These are phyloP conservation scores for Urosaurus nigricauda DNA, from an alignment of 2,797 vertebrate species.

Conservation along the genomic window DNA sequence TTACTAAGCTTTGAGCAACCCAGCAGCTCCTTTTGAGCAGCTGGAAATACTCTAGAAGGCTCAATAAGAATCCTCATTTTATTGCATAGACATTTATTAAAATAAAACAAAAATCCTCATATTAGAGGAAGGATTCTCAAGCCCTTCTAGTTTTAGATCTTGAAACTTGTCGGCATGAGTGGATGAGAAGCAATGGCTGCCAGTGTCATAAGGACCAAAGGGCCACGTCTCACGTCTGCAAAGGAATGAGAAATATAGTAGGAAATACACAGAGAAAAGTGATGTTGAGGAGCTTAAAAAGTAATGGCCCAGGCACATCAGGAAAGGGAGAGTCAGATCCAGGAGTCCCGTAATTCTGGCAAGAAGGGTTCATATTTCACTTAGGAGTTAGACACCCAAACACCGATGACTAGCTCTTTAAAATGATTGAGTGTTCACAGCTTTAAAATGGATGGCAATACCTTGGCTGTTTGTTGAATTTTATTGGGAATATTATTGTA, in stretches of 20 bases:
- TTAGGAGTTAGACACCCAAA: background rate
- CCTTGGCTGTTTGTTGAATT: constrained; percentile 10
- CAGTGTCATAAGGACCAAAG: no score
- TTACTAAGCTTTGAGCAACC: background rate
- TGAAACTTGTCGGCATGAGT: background rate
- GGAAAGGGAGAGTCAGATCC: background rate
- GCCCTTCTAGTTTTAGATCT: no score
- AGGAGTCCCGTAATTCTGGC: background rate
- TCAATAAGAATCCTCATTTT: background rate
- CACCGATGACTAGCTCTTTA: background rate
- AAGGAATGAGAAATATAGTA: background rate
- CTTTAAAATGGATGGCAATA: constrained; percentile 13
- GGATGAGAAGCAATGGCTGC: no score
- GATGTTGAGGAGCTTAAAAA: background rate
- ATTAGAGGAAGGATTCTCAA: background rate
- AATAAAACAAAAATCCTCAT: background rate
- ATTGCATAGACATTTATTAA: background rate
- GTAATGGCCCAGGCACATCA: no score
- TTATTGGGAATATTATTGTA: constrained; percentile 7
- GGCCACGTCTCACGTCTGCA: background rate
- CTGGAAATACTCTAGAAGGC: background rate
- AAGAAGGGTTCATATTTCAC: constrained; percentile 1
- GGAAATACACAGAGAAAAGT: no score
- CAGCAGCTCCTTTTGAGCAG: background rate
- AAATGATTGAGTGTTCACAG: background rate